These are phyloP conservation scores for Hetaerina titia DNA, from an alignment of 2,888 invertebrate species.

Conservation along the genomic window DNA sequence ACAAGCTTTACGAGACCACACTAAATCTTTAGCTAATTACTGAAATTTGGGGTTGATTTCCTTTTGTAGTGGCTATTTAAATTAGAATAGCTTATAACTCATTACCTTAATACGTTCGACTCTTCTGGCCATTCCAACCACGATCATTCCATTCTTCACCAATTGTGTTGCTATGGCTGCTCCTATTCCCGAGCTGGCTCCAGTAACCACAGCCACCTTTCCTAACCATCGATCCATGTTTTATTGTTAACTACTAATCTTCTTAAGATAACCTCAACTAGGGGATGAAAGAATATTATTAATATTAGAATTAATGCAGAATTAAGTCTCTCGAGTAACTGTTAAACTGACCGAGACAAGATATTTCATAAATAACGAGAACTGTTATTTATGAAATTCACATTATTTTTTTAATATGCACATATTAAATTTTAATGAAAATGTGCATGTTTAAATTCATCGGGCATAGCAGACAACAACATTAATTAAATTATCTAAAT, in stretches of 20 bases:
- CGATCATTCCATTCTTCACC: slow-evolving; percentile 78
- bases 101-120: slow-evolving; percentile 77
- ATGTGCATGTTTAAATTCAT: no score
- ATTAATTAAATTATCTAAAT: no score
- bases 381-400: no score
- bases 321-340: no score
- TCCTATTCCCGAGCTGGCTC: slow-evolving; percentile 78
- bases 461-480: no score
- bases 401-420: no score
- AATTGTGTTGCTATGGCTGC: slow-evolving; percentile 76
- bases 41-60: not conserved
- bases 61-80: not conserved
- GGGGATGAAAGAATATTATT: no score
- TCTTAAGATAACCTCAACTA: not conserved
- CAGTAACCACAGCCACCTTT: slow-evolving; percentile 75
- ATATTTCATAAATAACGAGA: no score
- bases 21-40: not conserved
- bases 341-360: no score
- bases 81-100: slow-evolving; percentile 69
- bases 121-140: slow-evolving; percentile 79
- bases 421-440: no score
- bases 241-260: slow-evolving; percentile 5
- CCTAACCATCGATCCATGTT: slow-evolving; percentile 73
- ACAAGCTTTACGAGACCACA: no score
- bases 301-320: no score